These are phyloP conservation scores for Agrochola lota DNA, from an alignment of 2,888 invertebrate species.

Conservation along the genomic window DNA sequence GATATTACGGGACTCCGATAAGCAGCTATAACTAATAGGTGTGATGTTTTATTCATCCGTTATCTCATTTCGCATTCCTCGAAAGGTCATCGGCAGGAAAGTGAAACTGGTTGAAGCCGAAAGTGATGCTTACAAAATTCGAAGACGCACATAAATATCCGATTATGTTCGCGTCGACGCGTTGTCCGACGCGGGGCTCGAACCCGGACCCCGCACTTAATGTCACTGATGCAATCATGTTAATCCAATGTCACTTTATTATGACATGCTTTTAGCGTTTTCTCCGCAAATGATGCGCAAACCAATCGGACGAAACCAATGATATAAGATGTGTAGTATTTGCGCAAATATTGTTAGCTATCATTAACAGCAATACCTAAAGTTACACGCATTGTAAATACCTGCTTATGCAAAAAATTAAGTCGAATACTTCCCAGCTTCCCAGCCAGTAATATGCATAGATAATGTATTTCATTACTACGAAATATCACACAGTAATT, in stretches of 20 bases:
- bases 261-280: conserved; percentile 77
- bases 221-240: conserved; percentile 79
- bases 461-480: conserved; percentile 62
- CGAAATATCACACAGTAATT: conserved; percentile 69
- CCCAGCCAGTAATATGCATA: conserved; percentile 46
- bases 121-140: conserved; percentile 82
- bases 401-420: conserved; percentile 40
- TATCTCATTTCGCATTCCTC: conserved; percentile 83
- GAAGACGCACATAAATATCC: conserved; percentile 80
- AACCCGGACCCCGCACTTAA: conserved; percentile 74
- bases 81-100: conserved; percentile 87
- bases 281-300: conserved; percentile 66
- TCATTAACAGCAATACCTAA: conserved; percentile 62
- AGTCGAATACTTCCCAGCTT: conserved; percentile 24
- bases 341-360: conserved; percentile 75
- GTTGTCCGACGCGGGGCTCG: conserved; percentile 59
- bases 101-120: conserved; percentile 86
- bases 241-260: conserved; percentile 82
- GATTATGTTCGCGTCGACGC: conserved; percentile 73
- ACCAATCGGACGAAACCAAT: conserved; percentile 68
- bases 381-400: conserved; percentile 29
- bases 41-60: conserved; percentile 82
- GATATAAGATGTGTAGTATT: conserved; percentile 74
- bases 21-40: conserved; percentile 54
- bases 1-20: conserved; percentile 36